Evolutionary conservation across 2,113 vertebrate species (phyloP).

Genomic region (Anarhynchus alexandrinus): DNA sequence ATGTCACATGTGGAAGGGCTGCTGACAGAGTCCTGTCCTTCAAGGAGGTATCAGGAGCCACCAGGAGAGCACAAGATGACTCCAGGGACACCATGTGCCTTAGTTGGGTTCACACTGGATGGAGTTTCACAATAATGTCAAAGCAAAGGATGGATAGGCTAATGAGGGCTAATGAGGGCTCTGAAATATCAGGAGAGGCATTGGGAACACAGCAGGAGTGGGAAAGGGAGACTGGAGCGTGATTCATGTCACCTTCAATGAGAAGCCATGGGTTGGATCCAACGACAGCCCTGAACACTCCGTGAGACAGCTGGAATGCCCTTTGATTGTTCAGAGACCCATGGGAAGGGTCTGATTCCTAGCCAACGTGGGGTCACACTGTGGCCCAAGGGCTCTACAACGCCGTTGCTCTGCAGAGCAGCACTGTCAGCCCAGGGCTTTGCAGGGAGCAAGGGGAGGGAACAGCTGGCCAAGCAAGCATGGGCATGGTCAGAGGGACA

Average conservation of each 20-base stretch:
- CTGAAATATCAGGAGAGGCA: neutral
- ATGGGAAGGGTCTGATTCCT: neutral
- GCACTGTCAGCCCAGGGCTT: neutral
- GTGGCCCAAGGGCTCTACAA: neutral
- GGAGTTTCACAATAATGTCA: neutral
- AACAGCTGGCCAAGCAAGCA: neutral
- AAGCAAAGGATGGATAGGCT: neutral
- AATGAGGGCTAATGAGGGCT: too few relatives aligned
- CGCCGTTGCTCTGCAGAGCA: neutral
- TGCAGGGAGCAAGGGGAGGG: neutral
- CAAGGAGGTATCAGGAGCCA: neutral
- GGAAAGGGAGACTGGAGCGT: neutral
- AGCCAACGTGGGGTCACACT: neutral
- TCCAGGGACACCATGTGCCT: neutral
- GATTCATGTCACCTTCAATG: neutral
- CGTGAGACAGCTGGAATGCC: neutral
- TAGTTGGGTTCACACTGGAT: neutral
- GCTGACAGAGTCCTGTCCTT: neutral
- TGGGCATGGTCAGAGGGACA: neutral
- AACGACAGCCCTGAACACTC: neutral
- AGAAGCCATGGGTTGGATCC: neutral
- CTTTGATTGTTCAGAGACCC: neutral
- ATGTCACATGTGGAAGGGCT: neutral
- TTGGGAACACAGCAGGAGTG: neutral
- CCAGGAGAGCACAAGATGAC: neutral